Percentiles rank a stretch among this genome's conserved stretches.
These are phyloP conservation scores for Steromphala cineraria DNA, from an alignment of 2,888 invertebrate species.

Conservation along the genomic window DNA sequence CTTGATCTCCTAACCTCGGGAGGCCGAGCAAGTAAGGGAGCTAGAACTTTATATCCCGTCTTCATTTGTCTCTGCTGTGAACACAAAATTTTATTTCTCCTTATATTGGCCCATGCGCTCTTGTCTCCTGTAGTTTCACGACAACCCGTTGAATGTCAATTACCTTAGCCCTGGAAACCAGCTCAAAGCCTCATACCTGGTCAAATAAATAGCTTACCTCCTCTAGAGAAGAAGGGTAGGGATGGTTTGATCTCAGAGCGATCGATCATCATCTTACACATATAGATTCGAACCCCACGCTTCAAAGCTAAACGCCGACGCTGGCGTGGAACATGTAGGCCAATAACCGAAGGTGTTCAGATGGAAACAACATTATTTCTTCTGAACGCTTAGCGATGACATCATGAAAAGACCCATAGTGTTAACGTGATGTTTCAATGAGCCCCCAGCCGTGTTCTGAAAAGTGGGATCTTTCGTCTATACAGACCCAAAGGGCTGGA, in stretches of 20 bases:
- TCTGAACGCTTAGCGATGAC: neutral
- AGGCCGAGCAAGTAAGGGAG: neutral
- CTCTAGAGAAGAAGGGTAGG: neutral
- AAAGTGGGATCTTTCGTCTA: neutral
- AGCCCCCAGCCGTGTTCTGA: neutral
- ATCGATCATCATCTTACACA: neutral
- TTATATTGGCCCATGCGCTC: neutral
- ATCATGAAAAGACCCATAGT: neutral
- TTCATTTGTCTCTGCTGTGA: conserved; percentile 21
- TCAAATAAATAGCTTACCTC: neutral
- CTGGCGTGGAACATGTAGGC: neutral
- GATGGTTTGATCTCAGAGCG: neutral
- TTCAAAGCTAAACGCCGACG: neutral
- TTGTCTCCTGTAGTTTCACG: neutral
- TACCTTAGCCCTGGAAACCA: neutral
- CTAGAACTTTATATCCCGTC: neutral
- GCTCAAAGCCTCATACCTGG: neutral
- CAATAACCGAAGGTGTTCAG: neutral
- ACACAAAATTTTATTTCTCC: conserved; percentile 19
- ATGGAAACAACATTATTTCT: neutral
- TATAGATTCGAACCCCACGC: neutral
- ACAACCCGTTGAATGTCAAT: neutral
- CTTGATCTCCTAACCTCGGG: neutral
- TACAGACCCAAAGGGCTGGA: neutral
- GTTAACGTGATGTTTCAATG: neutral